Conservation (phyloP, 2,113 vertebrate genomes). For the Pungitius pungitius region DNA sequence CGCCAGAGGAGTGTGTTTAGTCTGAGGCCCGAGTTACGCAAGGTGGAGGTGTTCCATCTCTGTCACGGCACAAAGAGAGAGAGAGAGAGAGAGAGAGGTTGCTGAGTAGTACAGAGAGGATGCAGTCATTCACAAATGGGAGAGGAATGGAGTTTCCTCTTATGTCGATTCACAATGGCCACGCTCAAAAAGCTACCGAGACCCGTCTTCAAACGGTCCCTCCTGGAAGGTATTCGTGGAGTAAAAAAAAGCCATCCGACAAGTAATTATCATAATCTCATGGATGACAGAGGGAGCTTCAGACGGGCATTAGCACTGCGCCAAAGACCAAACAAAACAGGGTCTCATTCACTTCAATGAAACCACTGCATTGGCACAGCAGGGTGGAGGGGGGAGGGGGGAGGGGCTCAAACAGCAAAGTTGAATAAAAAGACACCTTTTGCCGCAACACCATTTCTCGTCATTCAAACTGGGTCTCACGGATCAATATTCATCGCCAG, state of each 20-base stretch:
- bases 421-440: not conserved
- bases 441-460: not conserved
- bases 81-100: slow-evolving; percentile 21
- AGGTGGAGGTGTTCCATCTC: slow-evolving; percentile 77
- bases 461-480: not conserved
- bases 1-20: slow-evolving; percentile 78
- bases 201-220: not conserved
- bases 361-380: slow-evolving; percentile 6
- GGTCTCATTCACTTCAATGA: slow-evolving; percentile 18
- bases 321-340: not conserved
- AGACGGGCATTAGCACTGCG: not conserved
- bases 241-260: not conserved
- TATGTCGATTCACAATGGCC: no score
- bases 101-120: slow-evolving; percentile 27
- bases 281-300: not conserved
- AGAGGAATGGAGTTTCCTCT: not conserved
- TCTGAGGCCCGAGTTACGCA: slow-evolving; percentile 68
- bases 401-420: slow-evolving; percentile 4
- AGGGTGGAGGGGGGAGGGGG: not conserved
- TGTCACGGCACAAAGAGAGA: slow-evolving; percentile 56
- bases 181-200: not conserved
- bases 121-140: slow-evolving; percentile 16
- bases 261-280: not conserved
- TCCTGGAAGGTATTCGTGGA: not conserved
- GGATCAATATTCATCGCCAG: not conserved